Evolutionary conservation across 2,888 invertebrate genomes (phyloP), one percentile per base, ranked within the genome.

Genomic region (Acrocera orbiculus): DNA sequence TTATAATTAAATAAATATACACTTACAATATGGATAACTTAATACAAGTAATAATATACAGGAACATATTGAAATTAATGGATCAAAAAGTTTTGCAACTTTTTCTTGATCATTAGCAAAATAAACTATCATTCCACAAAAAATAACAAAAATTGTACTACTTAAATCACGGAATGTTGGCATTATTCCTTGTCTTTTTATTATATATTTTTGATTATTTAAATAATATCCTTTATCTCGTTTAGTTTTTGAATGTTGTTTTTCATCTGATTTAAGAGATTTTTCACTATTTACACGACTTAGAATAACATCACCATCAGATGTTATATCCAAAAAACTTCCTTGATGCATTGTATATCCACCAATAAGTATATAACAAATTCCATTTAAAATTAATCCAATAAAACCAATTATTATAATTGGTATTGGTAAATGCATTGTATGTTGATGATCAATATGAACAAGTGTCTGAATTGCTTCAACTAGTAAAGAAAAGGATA

Each of bases 21-120:
- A 69, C 73, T 71, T 57, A 77, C 85, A 75, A 57, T 82, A 83
- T 0, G 83, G 81, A 57, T 76, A 82, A 50, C 82, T 86, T 29
- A 85, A 64, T 10, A 70, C 58, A 42, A 82, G 69, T 24, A 86
- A 64, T 2, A 73, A 56, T 4, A 73, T 54, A 27, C 82, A 76
- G 0, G 85, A 79, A 37, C 76, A 57, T 26, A 87, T 74, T 1
- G 86, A 76, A 19, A 85, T 62, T 3, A 73, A 61, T 0, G 87
- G 86, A 59, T 80, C 79, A 16, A 76, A 62, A 43, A 64, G 75
- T 54, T 83, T 82, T 1, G 76, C 76, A 36, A 77, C 63, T 32
- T 70, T 53, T 17, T 56, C 53, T n/a, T n/a, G n/a, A 30, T 64
- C 58, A 34, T 67, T 62, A 17, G 66, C 67, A 42, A 70, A 66